phyloP scores from a whole-genome alignment of 23 tunicate species.

The Ascidia mentula region DNA sequence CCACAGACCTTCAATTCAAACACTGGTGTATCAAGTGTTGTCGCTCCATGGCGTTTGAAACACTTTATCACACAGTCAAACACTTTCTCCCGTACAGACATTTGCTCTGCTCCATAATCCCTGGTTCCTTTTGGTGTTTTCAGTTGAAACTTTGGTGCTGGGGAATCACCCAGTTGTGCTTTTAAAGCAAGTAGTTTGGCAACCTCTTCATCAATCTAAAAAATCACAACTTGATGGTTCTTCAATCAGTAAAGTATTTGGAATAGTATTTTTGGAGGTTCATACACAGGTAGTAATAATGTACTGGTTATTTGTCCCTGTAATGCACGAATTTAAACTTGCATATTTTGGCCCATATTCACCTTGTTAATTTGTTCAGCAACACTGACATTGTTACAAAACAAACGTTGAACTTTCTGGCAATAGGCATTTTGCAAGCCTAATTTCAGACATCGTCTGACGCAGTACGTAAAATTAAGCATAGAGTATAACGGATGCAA shows the following conservation, averaged over 20 bases:
- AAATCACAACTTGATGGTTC: conserved; percentile 6
- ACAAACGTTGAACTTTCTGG: background rate
- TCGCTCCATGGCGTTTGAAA: conserved; percentile 97
- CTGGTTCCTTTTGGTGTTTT: conserved; percentile 96
- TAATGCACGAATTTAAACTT: too few relatives aligned
- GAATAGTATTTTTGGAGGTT: background rate
- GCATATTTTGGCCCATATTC: background rate
- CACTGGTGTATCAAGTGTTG: conserved; percentile 97
- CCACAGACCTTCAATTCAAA: conserved; percentile 77
- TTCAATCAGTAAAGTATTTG: background rate
- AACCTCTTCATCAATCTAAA: conserved; percentile 80
- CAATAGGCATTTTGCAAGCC: background rate
- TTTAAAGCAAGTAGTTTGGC: conserved; percentile 78
- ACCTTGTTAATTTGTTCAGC: background rate
- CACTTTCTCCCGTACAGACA: conserved; percentile 89
- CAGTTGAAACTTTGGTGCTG: conserved; percentile 57
- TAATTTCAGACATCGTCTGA: background rate
- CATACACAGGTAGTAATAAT: too few relatives aligned
- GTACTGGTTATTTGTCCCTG: background rate
- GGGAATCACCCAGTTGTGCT: conserved; percentile 48
- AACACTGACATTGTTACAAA: background rate
- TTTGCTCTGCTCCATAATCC: conserved; percentile 82
- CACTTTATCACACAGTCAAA: conserved; percentile 54
- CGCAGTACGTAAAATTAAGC: background rate
- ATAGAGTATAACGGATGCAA: too few relatives aligned